phyloP scores from a whole-genome alignment of 2,888 invertebrate species.

The Clusia tigrina region DNA sequence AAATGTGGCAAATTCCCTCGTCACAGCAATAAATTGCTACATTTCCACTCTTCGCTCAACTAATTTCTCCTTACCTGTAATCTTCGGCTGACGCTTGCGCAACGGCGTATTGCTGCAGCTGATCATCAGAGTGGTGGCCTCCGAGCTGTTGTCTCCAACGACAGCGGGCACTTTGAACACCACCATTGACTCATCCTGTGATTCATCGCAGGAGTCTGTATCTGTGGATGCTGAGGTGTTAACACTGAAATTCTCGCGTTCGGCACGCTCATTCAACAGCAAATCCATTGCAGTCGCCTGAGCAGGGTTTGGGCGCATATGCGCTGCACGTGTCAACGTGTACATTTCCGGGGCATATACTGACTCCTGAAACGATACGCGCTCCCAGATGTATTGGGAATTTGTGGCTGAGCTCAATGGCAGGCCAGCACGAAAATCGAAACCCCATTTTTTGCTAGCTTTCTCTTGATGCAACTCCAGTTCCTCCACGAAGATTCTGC shows the following conservation, averaged over 20 bases:
- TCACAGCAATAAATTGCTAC: no score
- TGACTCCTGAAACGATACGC: constrained; percentile 57
- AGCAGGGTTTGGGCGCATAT: constrained; percentile 50
- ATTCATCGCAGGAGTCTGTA: constrained; percentile 59
- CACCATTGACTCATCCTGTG: constrained; percentile 56
- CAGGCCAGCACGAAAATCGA: constrained; percentile 61
- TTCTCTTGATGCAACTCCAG: constrained; percentile 65
- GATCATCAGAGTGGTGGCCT: constrained; percentile 33
- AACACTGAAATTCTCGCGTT: constrained; percentile 52
- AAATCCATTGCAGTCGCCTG: constrained; percentile 46
- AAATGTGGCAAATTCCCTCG: background rate
- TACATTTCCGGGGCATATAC: constrained; percentile 61
- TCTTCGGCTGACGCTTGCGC: constrained; percentile 62
- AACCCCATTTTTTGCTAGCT: constrained; percentile 70
- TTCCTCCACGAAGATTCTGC: constrained; percentile 54
- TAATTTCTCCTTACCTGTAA: constrained; percentile 63
- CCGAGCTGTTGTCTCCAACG: constrained; percentile 19
- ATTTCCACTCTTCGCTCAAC: background rate
- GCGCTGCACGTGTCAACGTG: constrained; percentile 63
- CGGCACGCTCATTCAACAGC: constrained; percentile 59
- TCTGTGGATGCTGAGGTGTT: constrained; percentile 50
- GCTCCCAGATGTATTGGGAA: constrained; percentile 61
- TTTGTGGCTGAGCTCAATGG: constrained; percentile 53
- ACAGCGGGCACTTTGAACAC: constrained; percentile 48
- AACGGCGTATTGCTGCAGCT: constrained; percentile 28